These are phyloP conservation scores for Cygnus atratus DNA, from an alignment of 2,113 vertebrate genomes.

Conservation along the genomic window DNA sequence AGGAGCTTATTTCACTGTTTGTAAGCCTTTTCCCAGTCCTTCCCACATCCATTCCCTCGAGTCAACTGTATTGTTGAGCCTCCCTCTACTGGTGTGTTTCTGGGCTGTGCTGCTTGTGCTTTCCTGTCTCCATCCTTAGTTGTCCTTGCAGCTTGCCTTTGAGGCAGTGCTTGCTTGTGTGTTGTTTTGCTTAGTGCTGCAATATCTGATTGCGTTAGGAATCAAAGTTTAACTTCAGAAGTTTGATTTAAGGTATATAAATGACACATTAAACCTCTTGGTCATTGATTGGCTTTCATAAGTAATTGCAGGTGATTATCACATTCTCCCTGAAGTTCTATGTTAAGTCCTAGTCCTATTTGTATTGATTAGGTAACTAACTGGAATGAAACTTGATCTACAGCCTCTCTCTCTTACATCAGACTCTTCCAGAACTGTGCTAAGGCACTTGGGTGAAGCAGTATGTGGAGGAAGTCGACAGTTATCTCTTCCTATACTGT, in stretches of 20 bases:
- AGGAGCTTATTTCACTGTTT: background rate
- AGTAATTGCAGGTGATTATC: conserved; percentile 30
- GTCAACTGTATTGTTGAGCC: rapidly evolving
- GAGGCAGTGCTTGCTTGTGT: background rate
- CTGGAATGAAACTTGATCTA: conserved; percentile 5
- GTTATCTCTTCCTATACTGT: background rate
- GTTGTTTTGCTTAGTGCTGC: background rate
- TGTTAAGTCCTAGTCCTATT: background rate
- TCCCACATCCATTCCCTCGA: background rate
- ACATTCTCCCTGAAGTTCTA: background rate
- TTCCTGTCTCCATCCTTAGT: background rate
- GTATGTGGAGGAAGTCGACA: background rate
- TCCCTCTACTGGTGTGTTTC: background rate
- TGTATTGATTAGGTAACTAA: conserved; percentile 16
- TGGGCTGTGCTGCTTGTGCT: background rate
- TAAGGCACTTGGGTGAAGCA: background rate
- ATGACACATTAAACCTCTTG: background rate
- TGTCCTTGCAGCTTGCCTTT: background rate
- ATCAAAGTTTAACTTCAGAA: conserved; percentile 26
- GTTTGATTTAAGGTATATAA: conserved; percentile 17
- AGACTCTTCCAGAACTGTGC: background rate
- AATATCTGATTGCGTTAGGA: background rate
- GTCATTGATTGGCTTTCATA: conserved; percentile 14
- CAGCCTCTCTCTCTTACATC: background rate
- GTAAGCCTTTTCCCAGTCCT: background rate